Percentiles rank a stretch among this genome's conserved stretches.
Evolutionary conservation across 2,797 vertebrate genomes (phyloP).

Genomic region (Calcarius lapponicus): DNA sequence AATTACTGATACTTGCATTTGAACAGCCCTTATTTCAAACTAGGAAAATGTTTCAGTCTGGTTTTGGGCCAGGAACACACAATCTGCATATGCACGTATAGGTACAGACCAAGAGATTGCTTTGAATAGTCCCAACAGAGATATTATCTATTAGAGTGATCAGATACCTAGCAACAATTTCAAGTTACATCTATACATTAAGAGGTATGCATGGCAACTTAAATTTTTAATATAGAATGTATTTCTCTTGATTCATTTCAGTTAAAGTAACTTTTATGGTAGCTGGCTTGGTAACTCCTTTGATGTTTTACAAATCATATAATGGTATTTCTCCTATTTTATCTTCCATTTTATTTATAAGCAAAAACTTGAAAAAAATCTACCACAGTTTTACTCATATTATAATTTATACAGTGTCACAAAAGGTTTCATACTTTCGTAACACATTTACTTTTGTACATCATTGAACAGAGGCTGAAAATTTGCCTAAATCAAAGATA

Average conservation of each 20-base stretch:
- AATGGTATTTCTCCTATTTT: not conserved
- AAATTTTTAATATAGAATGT: not conserved
- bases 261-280: not conserved
- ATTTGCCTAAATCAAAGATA: not conserved
- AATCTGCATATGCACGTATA: not conserved
- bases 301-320: not conserved
- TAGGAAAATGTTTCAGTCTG: not conserved
- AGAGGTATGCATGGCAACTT: not conserved
- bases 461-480: not conserved
- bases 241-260: not conserved
- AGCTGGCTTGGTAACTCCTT: not conserved
- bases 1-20: not conserved
- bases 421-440: not conserved
- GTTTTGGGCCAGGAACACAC: not conserved
- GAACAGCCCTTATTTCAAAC: not conserved
- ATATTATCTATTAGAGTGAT: not conserved
- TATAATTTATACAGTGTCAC: not conserved
- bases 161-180: not conserved
- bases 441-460: not conserved
- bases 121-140: not conserved
- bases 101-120: not conserved
- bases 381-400: not conserved
- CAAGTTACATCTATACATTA: not conserved
- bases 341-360: not conserved
- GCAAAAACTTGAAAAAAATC: not conserved